Evolutionary conservation across 2,113 vertebrate species (phyloP).

Genomic region (Spheniscus mendiculus): DNA sequence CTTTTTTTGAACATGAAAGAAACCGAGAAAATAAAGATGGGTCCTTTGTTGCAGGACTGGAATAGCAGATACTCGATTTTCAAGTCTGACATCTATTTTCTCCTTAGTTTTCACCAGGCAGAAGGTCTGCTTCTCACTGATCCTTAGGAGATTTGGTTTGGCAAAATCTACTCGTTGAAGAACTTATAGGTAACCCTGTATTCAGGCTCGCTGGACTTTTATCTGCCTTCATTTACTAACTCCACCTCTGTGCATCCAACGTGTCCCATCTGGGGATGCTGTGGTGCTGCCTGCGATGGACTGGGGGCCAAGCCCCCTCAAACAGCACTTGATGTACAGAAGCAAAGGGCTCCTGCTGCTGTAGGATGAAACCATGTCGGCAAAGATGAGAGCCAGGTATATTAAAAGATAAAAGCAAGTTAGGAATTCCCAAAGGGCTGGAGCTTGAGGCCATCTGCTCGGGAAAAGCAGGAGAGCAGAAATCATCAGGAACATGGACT

Average conservation of each 20-base stretch:
- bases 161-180: not conserved
- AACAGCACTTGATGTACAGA: not conserved
- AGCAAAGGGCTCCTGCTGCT: not conserved
- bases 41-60: conserved; percentile 13
- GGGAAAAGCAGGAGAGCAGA: not conserved
- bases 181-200: not conserved
- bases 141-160: not conserved
- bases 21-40: conserved; percentile 30
- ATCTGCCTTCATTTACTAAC: not conserved
- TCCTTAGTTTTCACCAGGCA: not conserved
- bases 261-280: not conserved
- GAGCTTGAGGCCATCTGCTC: not conserved
- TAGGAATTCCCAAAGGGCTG: not conserved
- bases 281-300: not conserved
- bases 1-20: conserved; percentile 42
- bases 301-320: not conserved
- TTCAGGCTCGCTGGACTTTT: not conserved
- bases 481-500: not conserved
- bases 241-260: not conserved
- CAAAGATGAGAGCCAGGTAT: not conserved
- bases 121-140: not conserved
- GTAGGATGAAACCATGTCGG: not conserved
- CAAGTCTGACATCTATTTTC: not conserved
- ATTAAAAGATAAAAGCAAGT: not conserved
- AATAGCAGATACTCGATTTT: not conserved